These are phyloP conservation scores for Nixonia krombeini DNA, from an alignment of 1,140 invertebrate genomes.

Conservation along the genomic window DNA sequence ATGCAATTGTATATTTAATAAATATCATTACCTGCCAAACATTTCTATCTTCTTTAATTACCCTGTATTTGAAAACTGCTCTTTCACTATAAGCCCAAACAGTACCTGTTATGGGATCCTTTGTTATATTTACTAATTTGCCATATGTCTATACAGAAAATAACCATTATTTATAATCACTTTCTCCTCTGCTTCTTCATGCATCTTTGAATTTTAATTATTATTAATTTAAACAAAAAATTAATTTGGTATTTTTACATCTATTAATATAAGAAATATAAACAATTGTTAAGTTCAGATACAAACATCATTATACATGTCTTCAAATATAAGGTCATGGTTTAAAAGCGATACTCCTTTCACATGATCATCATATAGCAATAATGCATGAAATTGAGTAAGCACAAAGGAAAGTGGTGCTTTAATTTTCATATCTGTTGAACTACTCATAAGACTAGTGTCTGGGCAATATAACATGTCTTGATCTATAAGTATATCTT, in stretches of 20 bases:
- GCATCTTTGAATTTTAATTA: too few relatives aligned
- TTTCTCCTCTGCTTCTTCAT: too few relatives aligned
- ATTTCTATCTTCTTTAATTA: slow-evolving; percentile 88
- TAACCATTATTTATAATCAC: slow-evolving; percentile 3
- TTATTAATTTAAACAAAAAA: too few relatives aligned
- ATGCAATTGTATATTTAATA: too few relatives aligned
- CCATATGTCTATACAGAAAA: slow-evolving; percentile 81
- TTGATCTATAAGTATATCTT: slow-evolving; percentile 75
- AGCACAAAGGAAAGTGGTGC: slow-evolving; percentile 85
- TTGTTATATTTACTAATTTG: slow-evolving; percentile 84
- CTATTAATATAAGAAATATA: background rate
- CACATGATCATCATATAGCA: slow-evolving; percentile 87
- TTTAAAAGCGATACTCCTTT: slow-evolving; percentile 90
- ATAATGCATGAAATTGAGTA: slow-evolving; percentile 91
- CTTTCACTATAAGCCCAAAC: slow-evolving; percentile 91
- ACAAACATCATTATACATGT: slow-evolving; percentile 80
- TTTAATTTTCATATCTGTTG: slow-evolving; percentile 39
- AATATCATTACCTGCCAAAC: slow-evolving; percentile 85
- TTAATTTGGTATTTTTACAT: too few relatives aligned
- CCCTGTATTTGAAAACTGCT: slow-evolving; percentile 88
- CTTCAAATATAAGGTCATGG: slow-evolving; percentile 90
- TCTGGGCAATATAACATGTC: slow-evolving; percentile 76
- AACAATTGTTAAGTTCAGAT: slow-evolving; percentile 14
- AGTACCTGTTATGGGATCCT: slow-evolving; percentile 83
- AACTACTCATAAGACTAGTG: slow-evolving; percentile 60